Percentiles rank a stretch among this genome's conserved stretches.
phyloP scores from a whole-genome alignment of 2,888 invertebrate genomes.

The Acronicta psi region DNA sequence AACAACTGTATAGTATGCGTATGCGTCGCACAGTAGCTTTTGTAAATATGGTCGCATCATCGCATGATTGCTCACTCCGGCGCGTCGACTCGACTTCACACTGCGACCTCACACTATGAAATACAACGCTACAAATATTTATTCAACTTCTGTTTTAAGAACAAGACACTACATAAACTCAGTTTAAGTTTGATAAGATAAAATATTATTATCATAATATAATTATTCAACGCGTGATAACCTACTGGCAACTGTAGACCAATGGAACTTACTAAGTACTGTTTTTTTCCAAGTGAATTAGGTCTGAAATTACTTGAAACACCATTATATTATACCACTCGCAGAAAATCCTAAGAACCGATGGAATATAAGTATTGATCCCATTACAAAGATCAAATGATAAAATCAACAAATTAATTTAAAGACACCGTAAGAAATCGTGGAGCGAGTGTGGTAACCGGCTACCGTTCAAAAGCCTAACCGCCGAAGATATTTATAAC shows the following conservation, averaged over 20 bases:
- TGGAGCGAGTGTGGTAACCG: constrained; percentile 3
- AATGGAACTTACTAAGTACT: no score
- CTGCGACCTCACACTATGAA: constrained; percentile 35
- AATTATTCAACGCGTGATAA: no score
- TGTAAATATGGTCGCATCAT: constrained; percentile 41
- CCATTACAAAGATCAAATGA: constrained; percentile 12
- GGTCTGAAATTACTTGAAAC: no score
- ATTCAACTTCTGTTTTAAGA: constrained; percentile 26
- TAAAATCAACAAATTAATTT: constrained; percentile 3
- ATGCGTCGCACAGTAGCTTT: constrained; percentile 35
- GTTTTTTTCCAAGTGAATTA: no score
- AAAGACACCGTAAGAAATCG: constrained; percentile 16
- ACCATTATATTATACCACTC: no score
- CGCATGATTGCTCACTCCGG: constrained; percentile 32
- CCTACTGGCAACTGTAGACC: no score
- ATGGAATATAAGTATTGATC: constrained; percentile 1
- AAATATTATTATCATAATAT: no score
- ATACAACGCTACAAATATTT: constrained; percentile 48
- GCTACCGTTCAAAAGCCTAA: constrained; percentile 27
- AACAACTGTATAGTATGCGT: constrained; percentile 32
- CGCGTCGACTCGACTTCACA: constrained; percentile 24
- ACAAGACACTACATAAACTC: not conserved
- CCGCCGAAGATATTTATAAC: constrained; percentile 28
- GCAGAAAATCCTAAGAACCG: no score
- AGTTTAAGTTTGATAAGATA: no score